Conservation (phyloP, 2,113 vertebrate genomes). For the Spheniscus mendiculus region DNA sequence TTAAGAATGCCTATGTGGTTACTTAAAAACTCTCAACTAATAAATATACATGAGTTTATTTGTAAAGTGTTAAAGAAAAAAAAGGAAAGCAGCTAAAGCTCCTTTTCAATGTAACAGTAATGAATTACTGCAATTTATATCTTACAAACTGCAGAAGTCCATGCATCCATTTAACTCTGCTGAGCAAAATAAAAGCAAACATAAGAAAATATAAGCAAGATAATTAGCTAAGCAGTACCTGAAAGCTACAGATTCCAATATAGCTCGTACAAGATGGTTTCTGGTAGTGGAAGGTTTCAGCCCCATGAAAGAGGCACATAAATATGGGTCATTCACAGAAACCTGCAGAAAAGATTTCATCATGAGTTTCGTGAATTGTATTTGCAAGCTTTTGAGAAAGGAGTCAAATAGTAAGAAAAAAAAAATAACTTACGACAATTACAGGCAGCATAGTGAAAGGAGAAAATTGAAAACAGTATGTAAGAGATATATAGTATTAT, state of each 20-base stretch:
- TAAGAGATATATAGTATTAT: slow-evolving; percentile 24
- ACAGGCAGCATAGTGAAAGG: slow-evolving; percentile 75
- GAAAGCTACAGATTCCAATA: slow-evolving; percentile 93
- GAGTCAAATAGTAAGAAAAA: slow-evolving; percentile 36
- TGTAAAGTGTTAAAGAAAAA: not conserved
- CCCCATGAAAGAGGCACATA: slow-evolving; percentile 91
- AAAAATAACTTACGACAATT: slow-evolving; percentile 79
- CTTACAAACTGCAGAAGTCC: not conserved
- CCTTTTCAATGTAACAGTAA: not conserved
- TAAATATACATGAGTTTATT: not conserved
- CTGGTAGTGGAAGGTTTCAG: slow-evolving; percentile 91
- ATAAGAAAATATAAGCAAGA: not conserved
- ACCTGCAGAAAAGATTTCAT: slow-evolving; percentile 72
- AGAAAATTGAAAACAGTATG: slow-evolving; percentile 66
- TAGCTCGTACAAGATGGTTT: slow-evolving; percentile 90
- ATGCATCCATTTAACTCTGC: not conserved
- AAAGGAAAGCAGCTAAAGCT: not conserved
- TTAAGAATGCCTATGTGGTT: not conserved
- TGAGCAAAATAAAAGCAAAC: not conserved
- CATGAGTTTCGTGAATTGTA: not conserved
- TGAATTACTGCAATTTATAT: not conserved
- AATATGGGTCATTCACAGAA: slow-evolving; percentile 87
- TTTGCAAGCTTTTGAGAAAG: not conserved
- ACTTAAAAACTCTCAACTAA: not conserved
- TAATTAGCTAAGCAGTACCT: slow-evolving; percentile 75